Evolutionary conservation across 1,140 invertebrate genomes (phyloP), one percentile per base, ranked within the genome.

Genomic region (Magallana angulata): DNA sequence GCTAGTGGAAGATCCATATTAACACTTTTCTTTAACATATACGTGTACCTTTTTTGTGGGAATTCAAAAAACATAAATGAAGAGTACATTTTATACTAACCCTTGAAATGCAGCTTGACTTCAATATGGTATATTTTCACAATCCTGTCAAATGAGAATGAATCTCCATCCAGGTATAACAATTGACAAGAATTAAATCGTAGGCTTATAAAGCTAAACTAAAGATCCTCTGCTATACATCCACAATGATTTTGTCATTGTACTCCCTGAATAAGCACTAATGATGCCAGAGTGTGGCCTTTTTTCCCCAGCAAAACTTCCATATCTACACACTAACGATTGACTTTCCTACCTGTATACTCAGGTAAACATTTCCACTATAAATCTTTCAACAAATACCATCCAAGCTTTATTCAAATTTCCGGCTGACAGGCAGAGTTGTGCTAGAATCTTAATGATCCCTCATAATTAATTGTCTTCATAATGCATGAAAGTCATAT

Each of bases 391-490:
- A 24, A 71, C 64, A 76, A 36, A 76, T 76, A 76, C 24, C 68
- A 30, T 9, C 18, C 24, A 76, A 18, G 24, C 68, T 76, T 76
- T 76, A 76, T 76, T 76, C 68, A 76, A 76, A 76, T 76, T 76
- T 24, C 68, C 68, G 12, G 68, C 68, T 76, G 68, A 76, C 68
- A 76, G n/a, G 24, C 36, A 30, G 68, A 30, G 68, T 36, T 30
- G 68, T 18, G 68, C 68, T 76, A 76, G 68, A 76, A 76, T 76
- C 68, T 76, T 76, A 76, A 76, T 76, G 24, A 76, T 76, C 68
- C 68, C 24, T 76, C 68, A 76, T 30, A 76, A 76, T 76, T 76
- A 76, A 76, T 76, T 76, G 24, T 24, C 68, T 76, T 76, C 68
- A 76, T 76, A 36, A 76, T 76, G 24, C 30, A 76, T 76, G 18